Base-by-base conservation (phyloP, 1,140 invertebrate genomes). In the Callitettix versicolor region DNA sequence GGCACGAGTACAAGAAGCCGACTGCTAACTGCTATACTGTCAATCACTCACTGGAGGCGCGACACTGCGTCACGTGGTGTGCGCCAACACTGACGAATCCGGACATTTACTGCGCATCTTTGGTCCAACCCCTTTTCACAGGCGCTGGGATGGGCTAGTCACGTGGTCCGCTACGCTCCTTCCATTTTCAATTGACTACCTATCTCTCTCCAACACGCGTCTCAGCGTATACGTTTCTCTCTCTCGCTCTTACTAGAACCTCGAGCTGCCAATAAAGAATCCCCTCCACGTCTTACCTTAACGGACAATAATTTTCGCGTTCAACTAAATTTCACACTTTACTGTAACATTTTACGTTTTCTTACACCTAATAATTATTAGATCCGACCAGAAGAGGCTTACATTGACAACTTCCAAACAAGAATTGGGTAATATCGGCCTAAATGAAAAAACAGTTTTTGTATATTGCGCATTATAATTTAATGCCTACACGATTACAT, bases 271-370 rank as follows among this genome's bases (percentile, higher is more conserved):
- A 22, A 49, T 49, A 49, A 49, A 49, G 46, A 30, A 49, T 49
- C 46, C 46, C 46, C 46, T 49, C 46, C 30, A 26, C 46, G 46
- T 49, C 46, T 49, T 49, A 26, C 21, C 46, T 30, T n/a, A n/a
- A 22, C 21, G 24, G 30, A 49, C 22, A 22, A 49, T 49, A 49
- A 49, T 49, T 49, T 49, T 49, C 46, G 46, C 46, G 46, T 49
- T 49, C 22, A 49, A 49, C 46, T 49, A 49, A 49, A 49, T 49
- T 49, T 49, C 46, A 49, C 46, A 49, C 46, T 49, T 22, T 30
- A 30, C 26, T 30, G 26, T 30, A 30, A 30, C 26, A 30, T 30
- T 30, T 30, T 30, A 30, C 26, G 26, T 30, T 30, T 30, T 30
- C 26, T 30, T 30, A 30, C 26, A 30, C 26, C 26, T 30, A 30